These are phyloP conservation scores for Phyllopteryx taeniolatus DNA, from an alignment of 2,113 vertebrate species.

Conservation along the genomic window DNA sequence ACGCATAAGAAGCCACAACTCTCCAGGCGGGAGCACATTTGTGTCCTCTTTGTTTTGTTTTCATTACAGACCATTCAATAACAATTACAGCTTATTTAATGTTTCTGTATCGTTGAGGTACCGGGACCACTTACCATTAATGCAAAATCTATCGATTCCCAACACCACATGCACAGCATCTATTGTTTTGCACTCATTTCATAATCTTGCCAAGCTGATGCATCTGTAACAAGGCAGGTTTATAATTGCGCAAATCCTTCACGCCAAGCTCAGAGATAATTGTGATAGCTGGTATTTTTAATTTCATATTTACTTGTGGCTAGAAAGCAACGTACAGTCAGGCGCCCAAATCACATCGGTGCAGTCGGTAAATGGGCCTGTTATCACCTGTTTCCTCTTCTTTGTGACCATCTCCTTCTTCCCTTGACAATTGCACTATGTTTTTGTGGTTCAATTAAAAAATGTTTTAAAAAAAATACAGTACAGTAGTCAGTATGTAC, in stretches of 20 bases:
- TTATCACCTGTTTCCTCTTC: too few species aligned
- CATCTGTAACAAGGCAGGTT: background rate
- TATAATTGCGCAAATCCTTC: background rate
- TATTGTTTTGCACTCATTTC: conserved; percentile 1
- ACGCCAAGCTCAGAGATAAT: background rate
- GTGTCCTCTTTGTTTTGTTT: conserved; percentile 21
- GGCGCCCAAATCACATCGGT: too few species aligned
- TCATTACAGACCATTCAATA: conserved; percentile 18
- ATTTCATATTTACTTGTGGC: too few species aligned
- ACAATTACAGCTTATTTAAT: conserved; percentile 25
- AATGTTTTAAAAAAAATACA: too few species aligned
- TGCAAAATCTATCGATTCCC: background rate
- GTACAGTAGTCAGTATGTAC: too few species aligned
- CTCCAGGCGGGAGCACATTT: conserved; percentile 1
- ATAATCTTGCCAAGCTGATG: background rate
- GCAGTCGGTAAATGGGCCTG: too few species aligned
- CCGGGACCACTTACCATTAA: conserved; percentile 9
- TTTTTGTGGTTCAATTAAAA: too few species aligned
- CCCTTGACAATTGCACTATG: too few species aligned
- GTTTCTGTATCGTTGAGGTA: conserved; percentile 1
- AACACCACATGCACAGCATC: background rate
- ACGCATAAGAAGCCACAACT: conserved; percentile 17
- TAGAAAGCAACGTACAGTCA: too few species aligned
- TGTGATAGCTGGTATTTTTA: background rate
- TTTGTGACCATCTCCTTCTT: too few species aligned